A percentile compares a stretch with the other conserved stretches of the same genome.
Evolutionary conservation across 2,888 invertebrate genomes (phyloP).

Genomic region (Cerastoderma edule): DNA sequence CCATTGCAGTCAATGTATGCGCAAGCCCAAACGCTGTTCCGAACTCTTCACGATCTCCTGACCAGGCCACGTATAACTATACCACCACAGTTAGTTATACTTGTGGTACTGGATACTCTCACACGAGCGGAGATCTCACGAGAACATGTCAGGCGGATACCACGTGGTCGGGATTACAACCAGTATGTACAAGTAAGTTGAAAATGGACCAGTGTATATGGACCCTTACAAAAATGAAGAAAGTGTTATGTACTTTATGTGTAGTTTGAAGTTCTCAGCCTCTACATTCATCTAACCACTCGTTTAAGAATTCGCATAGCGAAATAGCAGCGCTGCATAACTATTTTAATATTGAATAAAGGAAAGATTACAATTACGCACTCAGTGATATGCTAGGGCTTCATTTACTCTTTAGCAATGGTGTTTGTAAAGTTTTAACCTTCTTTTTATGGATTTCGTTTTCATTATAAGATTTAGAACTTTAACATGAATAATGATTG

Average conservation of each 20-base stretch:
- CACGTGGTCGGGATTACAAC: constrained; percentile 32
- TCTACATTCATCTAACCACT: neutral
- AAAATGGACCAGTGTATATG: too few relatives aligned
- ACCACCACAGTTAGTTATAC: constrained; percentile 34
- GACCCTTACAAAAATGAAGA: too few relatives aligned
- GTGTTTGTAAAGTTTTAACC: too few relatives aligned
- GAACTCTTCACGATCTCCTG: constrained; percentile 20
- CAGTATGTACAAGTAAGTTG: constrained; percentile 44
- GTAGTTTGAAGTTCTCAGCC: neutral
- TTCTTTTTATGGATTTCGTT: too few relatives aligned
- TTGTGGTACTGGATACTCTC: constrained; percentile 39
- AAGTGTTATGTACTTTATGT: too few relatives aligned
- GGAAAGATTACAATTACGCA: neutral
- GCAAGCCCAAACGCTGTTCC: neutral
- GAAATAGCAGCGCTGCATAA: neutral
- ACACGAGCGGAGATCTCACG: constrained; percentile 29
- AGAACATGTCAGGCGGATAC: constrained; percentile 32
- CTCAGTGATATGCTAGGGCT: neutral
- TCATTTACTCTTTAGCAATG: too few relatives aligned
- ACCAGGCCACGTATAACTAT: constrained; percentile 20
- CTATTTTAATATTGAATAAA: neutral
- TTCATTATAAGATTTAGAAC: too few relatives aligned
- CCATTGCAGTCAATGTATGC: constrained; percentile 10
- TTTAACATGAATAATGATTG: too few relatives aligned
- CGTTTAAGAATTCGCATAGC: neutral